These are phyloP conservation scores for Cryptotermes secundus DNA, from an alignment of 1,140 invertebrate genomes.

Conservation along the genomic window DNA sequence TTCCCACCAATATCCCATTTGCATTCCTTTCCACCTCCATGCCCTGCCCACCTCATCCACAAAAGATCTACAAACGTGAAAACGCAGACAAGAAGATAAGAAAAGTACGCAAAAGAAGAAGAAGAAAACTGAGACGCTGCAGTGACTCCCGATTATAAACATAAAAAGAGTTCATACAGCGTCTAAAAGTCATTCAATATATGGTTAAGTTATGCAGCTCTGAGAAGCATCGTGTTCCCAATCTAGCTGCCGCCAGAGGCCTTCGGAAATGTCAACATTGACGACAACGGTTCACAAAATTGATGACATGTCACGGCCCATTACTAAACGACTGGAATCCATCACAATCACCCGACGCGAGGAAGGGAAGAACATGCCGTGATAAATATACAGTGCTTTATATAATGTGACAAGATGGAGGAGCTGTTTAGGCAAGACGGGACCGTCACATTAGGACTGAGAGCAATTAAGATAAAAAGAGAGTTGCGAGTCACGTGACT, in stretches of 20 bases:
- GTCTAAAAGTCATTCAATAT: background rate
- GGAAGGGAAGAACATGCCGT: background rate
- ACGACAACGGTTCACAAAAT: slow-evolving; percentile 5
- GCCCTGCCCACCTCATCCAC: too few species aligned
- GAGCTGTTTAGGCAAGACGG: too few species aligned
- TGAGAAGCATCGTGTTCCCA: background rate
- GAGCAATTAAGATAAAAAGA: too few species aligned
- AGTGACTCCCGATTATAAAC: background rate
- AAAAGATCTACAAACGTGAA: too few species aligned
- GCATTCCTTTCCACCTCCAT: too few species aligned
- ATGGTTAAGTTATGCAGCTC: slow-evolving; percentile 11
- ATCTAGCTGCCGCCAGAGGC: background rate
- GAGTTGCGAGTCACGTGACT: too few species aligned
- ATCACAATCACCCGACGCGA: background rate
- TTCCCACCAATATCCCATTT: too few species aligned
- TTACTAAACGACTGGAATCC: background rate
- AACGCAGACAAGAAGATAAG: too few species aligned
- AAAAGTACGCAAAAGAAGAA: background rate
- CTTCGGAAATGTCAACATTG: background rate
- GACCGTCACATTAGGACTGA: too few species aligned
- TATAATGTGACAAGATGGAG: too few species aligned
- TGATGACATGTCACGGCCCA: background rate
- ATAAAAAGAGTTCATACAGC: background rate
- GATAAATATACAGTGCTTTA: background rate
- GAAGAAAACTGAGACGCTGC: background rate